phyloP scores from a whole-genome alignment of 2,113 vertebrate genomes.

The Chaetops frenatus region DNA sequence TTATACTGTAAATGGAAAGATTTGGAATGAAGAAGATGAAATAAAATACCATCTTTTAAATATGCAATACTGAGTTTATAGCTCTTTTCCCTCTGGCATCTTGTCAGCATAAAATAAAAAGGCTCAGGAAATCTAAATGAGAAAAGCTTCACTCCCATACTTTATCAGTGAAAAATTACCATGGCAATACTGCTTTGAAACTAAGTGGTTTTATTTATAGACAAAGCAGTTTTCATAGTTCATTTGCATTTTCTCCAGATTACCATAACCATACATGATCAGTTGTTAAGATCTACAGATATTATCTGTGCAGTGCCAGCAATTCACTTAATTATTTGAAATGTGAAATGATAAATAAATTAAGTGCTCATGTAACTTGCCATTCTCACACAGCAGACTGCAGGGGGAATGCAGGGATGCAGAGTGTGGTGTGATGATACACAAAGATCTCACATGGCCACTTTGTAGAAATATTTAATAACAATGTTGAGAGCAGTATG shows the following conservation, averaged over 20 bases:
- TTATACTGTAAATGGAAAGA: background rate
- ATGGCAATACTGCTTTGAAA: slow-evolving; percentile 61
- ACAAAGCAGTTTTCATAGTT: background rate
- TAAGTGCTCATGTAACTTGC: background rate
- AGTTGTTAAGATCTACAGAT: slow-evolving; percentile 43
- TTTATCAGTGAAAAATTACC: slow-evolving; percentile 57
- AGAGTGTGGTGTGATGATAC: background rate
- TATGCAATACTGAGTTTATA: slow-evolving; percentile 35
- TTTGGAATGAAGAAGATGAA: slow-evolving; percentile 12
- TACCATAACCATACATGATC: slow-evolving; percentile 54
- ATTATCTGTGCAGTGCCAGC: slow-evolving; percentile 25
- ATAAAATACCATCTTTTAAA: slow-evolving; percentile 31
- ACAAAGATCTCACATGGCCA: background rate
- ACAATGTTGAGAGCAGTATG: background rate
- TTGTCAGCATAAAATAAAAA: slow-evolving; percentile 52
- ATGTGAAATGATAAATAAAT: slow-evolving; percentile 18
- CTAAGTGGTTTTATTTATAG: slow-evolving; percentile 54
- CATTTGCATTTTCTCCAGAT: slow-evolving; percentile 53
- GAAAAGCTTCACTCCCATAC: background rate
- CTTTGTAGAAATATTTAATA: background rate
- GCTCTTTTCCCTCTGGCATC: slow-evolving; percentile 14
- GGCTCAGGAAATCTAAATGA: slow-evolving; percentile 27
- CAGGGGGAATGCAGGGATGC: background rate
- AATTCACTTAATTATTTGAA: slow-evolving; percentile 16
- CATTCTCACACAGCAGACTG: background rate